These are phyloP conservation scores for Drosophila dunni DNA, from an alignment of 1,140 invertebrate species.

Conservation along the genomic window DNA sequence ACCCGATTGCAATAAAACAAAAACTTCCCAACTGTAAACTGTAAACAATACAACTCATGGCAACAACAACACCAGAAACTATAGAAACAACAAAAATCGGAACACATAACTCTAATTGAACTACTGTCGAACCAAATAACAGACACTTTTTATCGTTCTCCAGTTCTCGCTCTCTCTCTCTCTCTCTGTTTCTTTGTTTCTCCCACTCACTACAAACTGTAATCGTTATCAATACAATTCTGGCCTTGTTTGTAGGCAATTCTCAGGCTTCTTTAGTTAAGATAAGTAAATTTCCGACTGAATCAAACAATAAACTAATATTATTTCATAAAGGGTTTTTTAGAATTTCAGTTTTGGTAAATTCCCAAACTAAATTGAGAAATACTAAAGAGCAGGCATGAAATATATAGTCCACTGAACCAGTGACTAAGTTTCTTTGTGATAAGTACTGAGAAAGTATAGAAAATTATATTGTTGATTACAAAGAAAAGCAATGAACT, in stretches of 20 bases:
- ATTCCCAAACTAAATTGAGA: neutral
- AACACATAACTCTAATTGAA: slow-evolving; percentile 60
- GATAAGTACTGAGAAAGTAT: slow-evolving; percentile 3
- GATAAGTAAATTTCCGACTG: slow-evolving; percentile 35
- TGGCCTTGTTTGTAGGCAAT: neutral
- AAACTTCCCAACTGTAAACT: slow-evolving; percentile 19
- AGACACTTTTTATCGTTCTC: slow-evolving; percentile 20
- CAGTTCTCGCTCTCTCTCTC: neutral
- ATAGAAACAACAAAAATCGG: slow-evolving; percentile 9
- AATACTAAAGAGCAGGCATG: neutral
- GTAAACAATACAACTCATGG: slow-evolving; percentile 12
- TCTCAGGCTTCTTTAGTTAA: neutral
- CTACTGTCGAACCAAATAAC: slow-evolving; percentile 40
- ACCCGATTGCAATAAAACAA: slow-evolving; percentile 47
- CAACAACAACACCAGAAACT: slow-evolving; percentile 10
- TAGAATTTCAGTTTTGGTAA: slow-evolving; percentile 4
- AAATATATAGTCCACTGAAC: slow-evolving; percentile 13
- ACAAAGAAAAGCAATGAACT: neutral
- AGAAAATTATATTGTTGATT: neutral
- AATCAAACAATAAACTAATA: neutral
- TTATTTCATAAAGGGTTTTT: slow-evolving; percentile 10
- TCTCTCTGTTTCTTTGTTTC: neutral
- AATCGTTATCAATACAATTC: slow-evolving; percentile 23
- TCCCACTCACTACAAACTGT: slow-evolving; percentile 41
- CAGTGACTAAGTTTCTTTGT: slow-evolving; percentile 23